These are phyloP conservation scores for Anagyrus pseudococci DNA, from an alignment of 2,888 invertebrate genomes.

Conservation along the genomic window DNA sequence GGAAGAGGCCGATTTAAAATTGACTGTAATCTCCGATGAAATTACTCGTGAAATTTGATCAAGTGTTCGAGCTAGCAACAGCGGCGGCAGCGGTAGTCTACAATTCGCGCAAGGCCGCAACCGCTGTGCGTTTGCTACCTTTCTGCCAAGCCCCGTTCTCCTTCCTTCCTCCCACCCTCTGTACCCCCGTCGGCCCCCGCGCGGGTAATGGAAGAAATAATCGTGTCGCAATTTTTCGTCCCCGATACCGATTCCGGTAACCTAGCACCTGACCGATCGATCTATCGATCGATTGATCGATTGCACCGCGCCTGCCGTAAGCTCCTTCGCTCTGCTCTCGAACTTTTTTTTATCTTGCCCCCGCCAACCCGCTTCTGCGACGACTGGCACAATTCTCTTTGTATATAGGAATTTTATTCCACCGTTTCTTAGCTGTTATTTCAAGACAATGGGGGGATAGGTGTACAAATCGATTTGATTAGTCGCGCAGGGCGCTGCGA, in stretches of 20 bases:
- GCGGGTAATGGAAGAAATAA: background rate
- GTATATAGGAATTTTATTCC: background rate
- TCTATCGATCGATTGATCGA: conserved; percentile 1
- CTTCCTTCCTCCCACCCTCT: no score
- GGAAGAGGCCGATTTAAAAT: conserved; percentile 10
- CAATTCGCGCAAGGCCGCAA: conserved; percentile 28
- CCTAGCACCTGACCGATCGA: conserved; percentile 12
- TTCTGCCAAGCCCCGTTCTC: background rate
- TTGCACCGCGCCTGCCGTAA: conserved; percentile 2
- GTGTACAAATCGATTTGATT: background rate
- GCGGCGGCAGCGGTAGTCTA: no score
- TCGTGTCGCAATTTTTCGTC: conserved; percentile 26
- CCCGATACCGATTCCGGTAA: conserved; percentile 33
- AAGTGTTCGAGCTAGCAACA: conserved; percentile 13
- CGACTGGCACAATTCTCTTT: conserved; percentile 1
- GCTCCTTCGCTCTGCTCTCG: no score
- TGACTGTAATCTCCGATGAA: conserved; percentile 30
- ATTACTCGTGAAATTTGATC: conserved; percentile 39
- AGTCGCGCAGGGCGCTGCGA: background rate
- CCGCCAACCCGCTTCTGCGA: no score
- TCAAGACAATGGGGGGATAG: background rate
- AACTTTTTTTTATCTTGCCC: no score
- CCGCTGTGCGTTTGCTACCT: conserved; percentile 14
- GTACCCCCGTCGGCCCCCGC: no score
- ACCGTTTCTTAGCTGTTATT: background rate